Evolutionary conservation across 1,140 invertebrate species (phyloP).

Genomic region (Drosophila subobscura): DNA sequence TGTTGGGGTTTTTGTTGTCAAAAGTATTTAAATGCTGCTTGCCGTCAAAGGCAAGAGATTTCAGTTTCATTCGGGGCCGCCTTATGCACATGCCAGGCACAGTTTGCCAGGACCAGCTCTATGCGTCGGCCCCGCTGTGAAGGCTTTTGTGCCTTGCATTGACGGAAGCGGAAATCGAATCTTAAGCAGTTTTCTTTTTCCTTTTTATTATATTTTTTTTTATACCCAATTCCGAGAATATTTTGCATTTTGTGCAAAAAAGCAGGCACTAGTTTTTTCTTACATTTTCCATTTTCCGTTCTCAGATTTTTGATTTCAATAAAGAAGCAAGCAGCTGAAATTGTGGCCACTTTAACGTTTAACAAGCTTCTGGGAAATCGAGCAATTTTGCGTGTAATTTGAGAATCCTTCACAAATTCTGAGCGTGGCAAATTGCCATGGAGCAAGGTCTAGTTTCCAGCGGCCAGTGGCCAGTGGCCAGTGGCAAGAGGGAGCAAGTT

Average conservation of each 20-base stretch:
- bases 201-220: neutral
- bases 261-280: conserved; percentile 43
- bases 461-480: conserved; percentile 1
- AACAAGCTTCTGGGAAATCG: conserved; percentile 61
- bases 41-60: conserved; percentile 67
- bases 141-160: conserved; percentile 59
- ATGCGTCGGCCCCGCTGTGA: conserved; percentile 23
- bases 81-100: conserved; percentile 62
- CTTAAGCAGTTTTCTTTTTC: conserved; percentile 64
- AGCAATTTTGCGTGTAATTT: conserved; percentile 75
- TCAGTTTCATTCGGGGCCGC: conserved; percentile 55
- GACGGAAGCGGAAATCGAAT: conserved; percentile 81
- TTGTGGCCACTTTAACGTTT: conserved; percentile 74
- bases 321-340: conserved; percentile 47
- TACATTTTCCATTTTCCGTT: conserved; percentile 18
- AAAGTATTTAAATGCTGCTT: conserved; percentile 73
- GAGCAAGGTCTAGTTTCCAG: conserved; percentile 1
- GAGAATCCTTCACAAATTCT: conserved; percentile 46
- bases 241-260: conserved; percentile 44
- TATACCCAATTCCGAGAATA: conserved; percentile 43
- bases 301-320: conserved; percentile 41
- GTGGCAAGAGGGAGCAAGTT: conserved; percentile 8
- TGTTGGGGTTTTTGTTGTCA: conserved; percentile 57
- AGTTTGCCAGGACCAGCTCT: conserved; percentile 16
- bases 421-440: conserved; percentile 57